phyloP scores from a whole-genome alignment of 2,113 vertebrate genomes.

The Gymnobelideus leadbeateri region DNA sequence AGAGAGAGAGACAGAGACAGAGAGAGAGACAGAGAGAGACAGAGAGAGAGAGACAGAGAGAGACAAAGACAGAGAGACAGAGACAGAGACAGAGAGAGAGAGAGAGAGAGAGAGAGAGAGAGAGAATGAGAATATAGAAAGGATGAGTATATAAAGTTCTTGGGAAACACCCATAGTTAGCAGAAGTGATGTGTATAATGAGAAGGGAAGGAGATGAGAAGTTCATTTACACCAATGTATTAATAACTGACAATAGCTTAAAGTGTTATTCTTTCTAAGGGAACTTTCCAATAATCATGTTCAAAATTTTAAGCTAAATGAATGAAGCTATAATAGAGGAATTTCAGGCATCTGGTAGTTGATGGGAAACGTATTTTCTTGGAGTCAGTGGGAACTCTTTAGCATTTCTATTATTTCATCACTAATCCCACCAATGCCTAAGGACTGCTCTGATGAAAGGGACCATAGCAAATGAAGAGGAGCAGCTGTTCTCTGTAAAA shows the following conservation, averaged over 20 bases:
- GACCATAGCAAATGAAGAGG: neutral
- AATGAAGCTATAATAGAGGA: neutral
- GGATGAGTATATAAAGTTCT: neutral
- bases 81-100: neutral
- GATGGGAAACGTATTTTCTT: neutral
- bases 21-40: too few species aligned
- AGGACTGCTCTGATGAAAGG: neutral
- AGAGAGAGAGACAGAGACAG: too few species aligned
- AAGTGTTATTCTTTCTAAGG: neutral
- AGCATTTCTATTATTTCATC: neutral
- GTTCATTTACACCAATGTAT: neutral
- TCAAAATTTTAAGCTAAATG: neutral
- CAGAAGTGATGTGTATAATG: neutral
- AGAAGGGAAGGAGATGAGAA: neutral
- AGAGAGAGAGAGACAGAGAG: neutral
- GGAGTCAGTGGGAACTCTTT: neutral
- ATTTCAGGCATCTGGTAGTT: neutral
- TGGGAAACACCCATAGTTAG: neutral
- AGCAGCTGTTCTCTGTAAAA: neutral
- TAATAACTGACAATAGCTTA: neutral
- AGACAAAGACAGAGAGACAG: too few species aligned
- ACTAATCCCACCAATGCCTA: neutral
- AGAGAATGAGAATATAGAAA: too few species aligned
- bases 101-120: neutral
- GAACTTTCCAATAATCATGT: neutral